Percentiles rank a stretch among this genome's conserved stretches.
phyloP scores from a whole-genome alignment of 2,888 invertebrate species.

The Luperina testacea region DNA sequence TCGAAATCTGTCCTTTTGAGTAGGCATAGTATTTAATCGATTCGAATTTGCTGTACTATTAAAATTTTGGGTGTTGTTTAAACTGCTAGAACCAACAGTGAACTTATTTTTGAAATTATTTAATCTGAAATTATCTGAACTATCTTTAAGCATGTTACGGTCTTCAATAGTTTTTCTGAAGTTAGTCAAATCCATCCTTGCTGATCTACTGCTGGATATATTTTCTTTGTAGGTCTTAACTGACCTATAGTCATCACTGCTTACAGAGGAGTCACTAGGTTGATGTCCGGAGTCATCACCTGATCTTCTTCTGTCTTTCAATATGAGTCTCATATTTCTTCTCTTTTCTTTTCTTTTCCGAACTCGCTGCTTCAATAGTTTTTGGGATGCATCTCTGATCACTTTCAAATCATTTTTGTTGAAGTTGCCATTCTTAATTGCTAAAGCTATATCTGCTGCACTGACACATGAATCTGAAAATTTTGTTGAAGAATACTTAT shows the following conservation, averaged over 20 bases:
- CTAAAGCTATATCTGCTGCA: conserved; percentile 77
- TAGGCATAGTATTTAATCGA: conserved; percentile 52
- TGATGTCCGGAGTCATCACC: conserved; percentile 81
- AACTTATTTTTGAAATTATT: conserved; percentile 71
- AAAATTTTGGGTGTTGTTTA: conserved; percentile 33
- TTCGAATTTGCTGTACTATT: conserved; percentile 54
- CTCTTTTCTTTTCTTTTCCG: conserved; percentile 77
- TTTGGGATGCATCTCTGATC: conserved; percentile 77
- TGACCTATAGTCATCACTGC: conserved; percentile 81
- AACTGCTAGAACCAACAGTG: conserved; percentile 51
- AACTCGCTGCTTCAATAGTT: conserved; percentile 69
- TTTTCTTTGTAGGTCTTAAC: conserved; percentile 73
- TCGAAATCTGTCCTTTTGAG: conserved; percentile 78
- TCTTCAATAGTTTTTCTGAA: conserved; percentile 40
- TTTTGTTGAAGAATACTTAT: background rate
- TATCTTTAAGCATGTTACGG: conserved; percentile 61
- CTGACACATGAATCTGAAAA: conserved; percentile 79
- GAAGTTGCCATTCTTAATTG: conserved; percentile 75
- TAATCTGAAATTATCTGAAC: conserved; percentile 71
- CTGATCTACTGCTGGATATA: conserved; percentile 61
- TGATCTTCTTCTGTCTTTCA: conserved; percentile 73
- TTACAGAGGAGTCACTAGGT: conserved; percentile 82
- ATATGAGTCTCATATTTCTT: conserved; percentile 72
- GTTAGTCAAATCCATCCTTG: conserved; percentile 41
- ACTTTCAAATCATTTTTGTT: conserved; percentile 76